A percentile compares a stretch with the other conserved stretches of the same genome.
Conservation (phyloP, 2,888 invertebrate genomes). For the Limnephilus marmoratus region DNA sequence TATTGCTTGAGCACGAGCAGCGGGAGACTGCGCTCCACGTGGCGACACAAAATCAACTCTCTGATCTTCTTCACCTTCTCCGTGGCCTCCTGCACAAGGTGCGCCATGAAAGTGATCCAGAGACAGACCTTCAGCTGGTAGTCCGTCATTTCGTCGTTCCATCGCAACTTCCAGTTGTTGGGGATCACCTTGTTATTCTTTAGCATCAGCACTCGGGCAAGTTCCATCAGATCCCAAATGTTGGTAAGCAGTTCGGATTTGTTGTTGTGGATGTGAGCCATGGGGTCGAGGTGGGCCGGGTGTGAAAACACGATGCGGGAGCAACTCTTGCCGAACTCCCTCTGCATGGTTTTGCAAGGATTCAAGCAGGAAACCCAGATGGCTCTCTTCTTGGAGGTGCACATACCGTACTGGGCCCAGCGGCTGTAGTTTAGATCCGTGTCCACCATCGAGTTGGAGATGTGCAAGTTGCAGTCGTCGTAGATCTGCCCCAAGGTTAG, state of each 20-base stretch:
- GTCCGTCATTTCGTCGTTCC: slow-evolving; percentile 23
- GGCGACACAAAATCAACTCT: slow-evolving; percentile 6
- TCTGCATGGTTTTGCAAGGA: slow-evolving; percentile 41
- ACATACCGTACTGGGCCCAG: slow-evolving; percentile 52
- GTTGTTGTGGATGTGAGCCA: slow-evolving; percentile 31
- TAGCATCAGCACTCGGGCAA: slow-evolving; percentile 23
- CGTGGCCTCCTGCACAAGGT: neutral
- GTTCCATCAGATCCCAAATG: slow-evolving; percentile 57
- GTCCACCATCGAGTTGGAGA: slow-evolving; percentile 10
- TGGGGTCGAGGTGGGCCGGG: slow-evolving; percentile 5
- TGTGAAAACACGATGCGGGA: slow-evolving; percentile 30
- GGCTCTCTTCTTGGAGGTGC: slow-evolving; percentile 48
- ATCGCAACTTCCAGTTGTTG: slow-evolving; percentile 12
- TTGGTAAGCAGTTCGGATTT: slow-evolving; percentile 28
- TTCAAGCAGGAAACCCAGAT: slow-evolving; percentile 42
- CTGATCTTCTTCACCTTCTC: slow-evolving; percentile 19
- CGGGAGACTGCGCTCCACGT: slow-evolving; percentile 22
- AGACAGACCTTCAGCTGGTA: slow-evolving; percentile 54
- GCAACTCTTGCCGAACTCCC: slow-evolving; percentile 15
- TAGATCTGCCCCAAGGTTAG: slow-evolving; percentile 15
- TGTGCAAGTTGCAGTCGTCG: neutral
- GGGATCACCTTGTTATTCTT: slow-evolving; percentile 17
- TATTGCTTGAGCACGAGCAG: slow-evolving; percentile 5
- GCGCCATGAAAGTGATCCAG: slow-evolving; percentile 39
- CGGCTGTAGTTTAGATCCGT: slow-evolving; percentile 37